A percentile compares a stretch with the other conserved stretches of the same genome.
Evolutionary conservation across 2,888 invertebrate species (phyloP).

Genomic region (Pyralis farinalis): DNA sequence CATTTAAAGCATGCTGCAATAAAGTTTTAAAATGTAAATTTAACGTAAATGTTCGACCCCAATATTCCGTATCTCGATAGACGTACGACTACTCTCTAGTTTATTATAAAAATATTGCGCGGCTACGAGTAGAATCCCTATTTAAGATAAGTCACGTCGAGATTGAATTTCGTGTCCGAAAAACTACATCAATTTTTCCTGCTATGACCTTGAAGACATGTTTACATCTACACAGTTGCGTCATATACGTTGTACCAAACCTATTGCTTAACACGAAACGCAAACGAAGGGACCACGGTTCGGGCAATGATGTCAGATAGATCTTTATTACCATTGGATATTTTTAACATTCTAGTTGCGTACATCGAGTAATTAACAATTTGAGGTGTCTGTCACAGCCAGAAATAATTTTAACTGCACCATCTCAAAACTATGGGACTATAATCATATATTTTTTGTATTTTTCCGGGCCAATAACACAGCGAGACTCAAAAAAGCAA

Average conservation of each 20-base stretch:
- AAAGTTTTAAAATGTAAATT: no score
- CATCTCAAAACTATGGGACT: not conserved
- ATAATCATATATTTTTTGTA: no score
- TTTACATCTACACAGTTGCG: not conserved
- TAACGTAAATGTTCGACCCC: no score
- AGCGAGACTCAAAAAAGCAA: no score
- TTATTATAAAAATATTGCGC: no score
- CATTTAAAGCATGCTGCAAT: no score
- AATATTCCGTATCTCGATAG: no score
- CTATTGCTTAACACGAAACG: slow-evolving; percentile 14
- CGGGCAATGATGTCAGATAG: slow-evolving; percentile 14
- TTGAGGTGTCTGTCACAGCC: not conserved
- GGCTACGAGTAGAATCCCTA: no score
- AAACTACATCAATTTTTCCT: not conserved
- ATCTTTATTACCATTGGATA: slow-evolving; percentile 9
- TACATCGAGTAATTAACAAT: not conserved
- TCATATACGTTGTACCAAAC: not conserved
- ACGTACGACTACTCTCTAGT: no score
- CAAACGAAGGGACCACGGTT: slow-evolving; percentile 5
- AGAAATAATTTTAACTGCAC: not conserved
- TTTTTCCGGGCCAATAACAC: no score
- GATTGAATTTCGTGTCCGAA: no score
- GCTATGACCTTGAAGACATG: not conserved
- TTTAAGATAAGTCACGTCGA: not conserved
- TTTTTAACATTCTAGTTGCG: not conserved